Evolutionary conservation across 2,888 invertebrate genomes (phyloP), one percentile per base, ranked within the genome.

Genomic region (Platycnemis pennipes): DNA sequence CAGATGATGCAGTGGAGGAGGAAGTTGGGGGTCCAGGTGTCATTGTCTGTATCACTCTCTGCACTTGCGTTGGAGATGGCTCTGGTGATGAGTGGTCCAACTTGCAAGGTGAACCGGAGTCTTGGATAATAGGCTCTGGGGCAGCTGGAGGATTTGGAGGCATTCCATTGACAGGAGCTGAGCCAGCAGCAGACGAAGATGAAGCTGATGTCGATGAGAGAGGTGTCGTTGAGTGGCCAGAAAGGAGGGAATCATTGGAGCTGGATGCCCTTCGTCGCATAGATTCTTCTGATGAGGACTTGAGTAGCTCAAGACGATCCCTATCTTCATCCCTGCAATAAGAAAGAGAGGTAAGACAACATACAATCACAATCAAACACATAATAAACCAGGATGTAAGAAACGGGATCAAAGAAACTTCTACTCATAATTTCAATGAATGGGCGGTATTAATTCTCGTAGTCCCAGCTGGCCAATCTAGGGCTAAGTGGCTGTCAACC

Each of bases 281-380:
- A 95, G 97, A 97, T 95, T 97, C 97, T 44, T 97, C 97, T 31
- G 97, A 97, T 95, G 97, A 97, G 3, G 97, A 97, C 96, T 97
- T 97, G 95, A 97, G 96, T 95, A 97, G 96, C 95, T 97, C 97
- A 86, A 96, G 95, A 95, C 97, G 97, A 94, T 98, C 97, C 94
- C 97, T 97, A 96, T 97, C 98, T 95, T 98, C 98, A 96, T 97
- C 98, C 96, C 98, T 98, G 95, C 26, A 96, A 95, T 95, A 63
- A 37, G 26, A 11, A 31, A 37, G 13, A 77, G n/a, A 63, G 77
- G 77, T 37, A 37, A 37, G 11, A 77, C 44, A 87, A 45, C 69
- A 88, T 94, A 53, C 45, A 94, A 49, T 95, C 37, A 16, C 96
- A 96, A 96, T 96, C 95, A 96, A 96, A 95, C 96, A 96, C 96